Percentiles rank a stretch among this genome's conserved stretches.
Evolutionary conservation across 2,113 vertebrate genomes (phyloP).

Genomic region (Numida meleagris): DNA sequence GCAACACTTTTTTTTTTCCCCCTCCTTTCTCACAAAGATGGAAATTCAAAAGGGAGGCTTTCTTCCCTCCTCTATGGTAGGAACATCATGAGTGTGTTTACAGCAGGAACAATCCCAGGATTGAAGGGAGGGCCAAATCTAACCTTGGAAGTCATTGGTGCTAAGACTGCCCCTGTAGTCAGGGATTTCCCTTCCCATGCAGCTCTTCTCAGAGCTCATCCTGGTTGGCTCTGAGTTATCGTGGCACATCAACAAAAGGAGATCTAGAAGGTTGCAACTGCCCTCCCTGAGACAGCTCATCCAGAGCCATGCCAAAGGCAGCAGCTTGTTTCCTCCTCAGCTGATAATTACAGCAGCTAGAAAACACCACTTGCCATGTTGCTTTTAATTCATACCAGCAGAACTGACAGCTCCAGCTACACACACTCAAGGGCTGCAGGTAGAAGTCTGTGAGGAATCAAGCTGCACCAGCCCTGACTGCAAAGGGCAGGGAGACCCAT

Average conservation of each 20-base stretch:
- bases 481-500: background rate
- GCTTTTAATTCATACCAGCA: constrained; percentile 44
- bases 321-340: background rate
- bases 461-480: background rate
- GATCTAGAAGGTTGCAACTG: background rate
- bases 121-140: background rate
- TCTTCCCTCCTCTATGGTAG: background rate
- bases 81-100: background rate
- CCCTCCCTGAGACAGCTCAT: background rate
- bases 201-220: background rate
- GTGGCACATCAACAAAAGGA: background rate
- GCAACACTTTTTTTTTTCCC: background rate
- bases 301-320: constrained; percentile 6
- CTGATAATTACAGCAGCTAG: constrained; percentile 4
- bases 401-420: constrained; percentile 12
- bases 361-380: constrained; percentile 13
- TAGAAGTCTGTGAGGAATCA: background rate
- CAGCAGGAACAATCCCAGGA: background rate
- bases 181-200: background rate
- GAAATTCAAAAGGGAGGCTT: background rate
- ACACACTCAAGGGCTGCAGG: background rate
- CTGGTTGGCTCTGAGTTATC: background rate
- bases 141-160: background rate
- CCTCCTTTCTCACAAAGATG: background rate
- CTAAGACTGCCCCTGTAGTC: background rate